A percentile compares a stretch with the other conserved stretches of the same genome.
These are phyloP conservation scores for Cosmopolites sordidus DNA, from an alignment of 2,888 invertebrate species.

Conservation along the genomic window DNA sequence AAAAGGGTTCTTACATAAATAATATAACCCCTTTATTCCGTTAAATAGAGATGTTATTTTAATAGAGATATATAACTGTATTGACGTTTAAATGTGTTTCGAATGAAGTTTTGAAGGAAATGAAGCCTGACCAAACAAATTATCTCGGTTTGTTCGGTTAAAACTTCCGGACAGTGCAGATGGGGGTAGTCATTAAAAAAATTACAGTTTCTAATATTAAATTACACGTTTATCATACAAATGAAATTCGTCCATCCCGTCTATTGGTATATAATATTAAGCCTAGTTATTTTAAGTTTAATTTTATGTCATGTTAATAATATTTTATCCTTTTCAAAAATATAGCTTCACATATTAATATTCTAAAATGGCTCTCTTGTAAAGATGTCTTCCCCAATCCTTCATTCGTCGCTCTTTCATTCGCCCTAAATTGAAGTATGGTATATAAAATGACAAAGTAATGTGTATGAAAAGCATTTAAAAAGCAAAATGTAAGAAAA, in stretches of 20 bases:
- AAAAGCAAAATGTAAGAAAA: too few relatives aligned
- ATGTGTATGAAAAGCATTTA: too few relatives aligned
- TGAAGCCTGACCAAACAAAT: conserved; percentile 25
- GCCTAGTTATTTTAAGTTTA: too few relatives aligned
- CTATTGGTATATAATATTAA: too few relatives aligned
- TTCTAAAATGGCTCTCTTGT: too few relatives aligned
- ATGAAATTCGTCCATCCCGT: not conserved
- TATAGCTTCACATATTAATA: too few relatives aligned
- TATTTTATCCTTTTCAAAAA: too few relatives aligned
- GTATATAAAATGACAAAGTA: too few relatives aligned
- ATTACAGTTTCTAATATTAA: conserved; percentile 3
- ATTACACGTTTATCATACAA: conserved; percentile 5
- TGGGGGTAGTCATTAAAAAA: conserved; percentile 16
- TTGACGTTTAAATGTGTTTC: conserved; percentile 13
- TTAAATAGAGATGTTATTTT: conserved; percentile 19
- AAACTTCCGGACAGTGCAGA: conserved; percentile 12
- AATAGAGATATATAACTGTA: conserved; percentile 21
- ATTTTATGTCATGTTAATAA: too few relatives aligned
- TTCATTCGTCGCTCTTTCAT: too few relatives aligned
- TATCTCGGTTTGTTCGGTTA: conserved; percentile 15
- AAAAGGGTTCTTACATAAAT: conserved; percentile 23
- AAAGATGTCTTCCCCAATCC: too few relatives aligned
- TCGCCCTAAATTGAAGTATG: too few relatives aligned
- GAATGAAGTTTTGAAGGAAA: conserved; percentile 11
- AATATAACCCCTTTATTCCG: not conserved